phyloP scores from a whole-genome alignment of 2,113 vertebrate species.

The Rhagologus leucostigma region DNA sequence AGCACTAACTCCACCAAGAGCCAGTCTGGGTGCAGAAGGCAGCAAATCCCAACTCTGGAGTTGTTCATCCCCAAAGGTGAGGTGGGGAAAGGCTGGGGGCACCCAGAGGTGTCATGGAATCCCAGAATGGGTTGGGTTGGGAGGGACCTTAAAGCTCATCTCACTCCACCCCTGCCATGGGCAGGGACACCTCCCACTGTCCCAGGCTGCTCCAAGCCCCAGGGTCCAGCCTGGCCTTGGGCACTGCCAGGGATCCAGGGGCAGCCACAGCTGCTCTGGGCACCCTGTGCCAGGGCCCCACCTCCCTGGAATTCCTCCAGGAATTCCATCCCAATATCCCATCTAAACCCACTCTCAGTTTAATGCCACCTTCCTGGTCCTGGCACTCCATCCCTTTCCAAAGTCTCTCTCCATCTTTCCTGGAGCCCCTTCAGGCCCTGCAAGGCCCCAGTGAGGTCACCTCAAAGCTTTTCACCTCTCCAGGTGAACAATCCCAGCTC shows the following conservation, averaged over 20 bases:
- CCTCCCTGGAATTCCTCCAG: too few relatives aligned
- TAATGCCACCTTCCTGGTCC: neutral
- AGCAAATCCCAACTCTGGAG: neutral
- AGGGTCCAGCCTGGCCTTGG: neutral
- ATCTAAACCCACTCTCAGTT: neutral
- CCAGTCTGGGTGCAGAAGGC: neutral
- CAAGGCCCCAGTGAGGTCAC: rapidly evolving
- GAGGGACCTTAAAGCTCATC: neutral
- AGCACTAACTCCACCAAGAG: neutral
- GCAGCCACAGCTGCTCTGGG: neutral
- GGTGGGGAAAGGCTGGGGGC: neutral
- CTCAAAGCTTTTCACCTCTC: neutral
- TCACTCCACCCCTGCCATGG: neutral
- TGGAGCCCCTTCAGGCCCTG: neutral
- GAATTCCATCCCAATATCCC: neutral
- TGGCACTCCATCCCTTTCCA: neutral
- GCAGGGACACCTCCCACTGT: neutral
- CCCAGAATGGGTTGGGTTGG: neutral
- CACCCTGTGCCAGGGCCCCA: neutral
- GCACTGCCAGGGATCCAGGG: neutral
- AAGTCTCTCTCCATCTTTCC: rapidly evolving
- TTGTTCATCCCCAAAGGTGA: neutral
- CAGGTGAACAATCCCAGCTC: neutral
- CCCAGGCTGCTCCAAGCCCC: neutral
- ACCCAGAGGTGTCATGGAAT: neutral